Evolutionary conservation across 2,888 invertebrate genomes (phyloP).

Genomic region (Salticus scenicus): DNA sequence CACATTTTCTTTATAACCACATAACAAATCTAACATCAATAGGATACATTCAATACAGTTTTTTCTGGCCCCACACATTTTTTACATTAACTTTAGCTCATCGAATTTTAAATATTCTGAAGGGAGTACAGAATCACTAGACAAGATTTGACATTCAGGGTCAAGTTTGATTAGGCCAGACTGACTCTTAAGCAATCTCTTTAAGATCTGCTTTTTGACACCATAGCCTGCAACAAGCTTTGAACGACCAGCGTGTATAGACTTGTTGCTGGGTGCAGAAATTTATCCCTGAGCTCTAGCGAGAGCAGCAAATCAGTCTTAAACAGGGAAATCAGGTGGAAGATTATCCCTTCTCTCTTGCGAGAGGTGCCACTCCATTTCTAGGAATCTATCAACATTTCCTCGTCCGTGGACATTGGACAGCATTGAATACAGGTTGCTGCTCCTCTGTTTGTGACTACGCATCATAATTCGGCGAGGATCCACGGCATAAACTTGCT

Average conservation of each 20-base stretch:
- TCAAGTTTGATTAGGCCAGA: background rate
- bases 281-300: background rate
- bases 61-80: no score
- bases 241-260: conserved; percentile 28
- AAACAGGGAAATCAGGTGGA: conserved; percentile 58
- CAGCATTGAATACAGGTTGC: conserved; percentile 74
- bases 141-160: background rate
- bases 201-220: background rate
- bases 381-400: conserved; percentile 73
- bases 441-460: conserved; percentile 72
- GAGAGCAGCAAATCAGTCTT: background rate
- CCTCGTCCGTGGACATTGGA: conserved; percentile 73
- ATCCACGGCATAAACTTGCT: conserved; percentile 37
- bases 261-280: conserved; percentile 10
- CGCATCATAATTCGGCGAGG: conserved; percentile 59
- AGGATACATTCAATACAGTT: no score
- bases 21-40: background rate
- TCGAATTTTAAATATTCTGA: no score
- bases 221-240: conserved; percentile 30
- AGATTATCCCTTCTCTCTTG: conserved; percentile 51
- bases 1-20: background rate
- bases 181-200: background rate
- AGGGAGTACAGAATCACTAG: background rate
- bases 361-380: conserved; percentile 72
- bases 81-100: no score